Percentiles rank a stretch among this genome's conserved stretches.
Conservation (phyloP, 2,888 invertebrate genomes). For the Horisme vitalbata region DNA sequence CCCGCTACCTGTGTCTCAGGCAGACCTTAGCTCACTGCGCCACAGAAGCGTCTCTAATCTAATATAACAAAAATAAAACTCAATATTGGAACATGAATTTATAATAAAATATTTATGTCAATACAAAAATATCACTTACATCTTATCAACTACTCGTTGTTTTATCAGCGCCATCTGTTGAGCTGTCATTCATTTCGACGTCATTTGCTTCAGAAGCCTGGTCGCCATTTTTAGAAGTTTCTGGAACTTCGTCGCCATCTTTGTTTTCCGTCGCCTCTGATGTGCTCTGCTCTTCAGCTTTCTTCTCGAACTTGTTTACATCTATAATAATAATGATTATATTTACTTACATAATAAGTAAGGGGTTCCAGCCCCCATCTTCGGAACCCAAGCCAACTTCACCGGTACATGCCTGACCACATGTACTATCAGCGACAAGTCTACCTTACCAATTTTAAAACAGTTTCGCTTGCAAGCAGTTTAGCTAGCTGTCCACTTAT, state of each 20-base stretch:
- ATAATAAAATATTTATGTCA: conserved; percentile 5
- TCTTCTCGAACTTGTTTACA: conserved; percentile 88
- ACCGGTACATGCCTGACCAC: no score
- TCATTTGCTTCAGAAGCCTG: conserved; percentile 6
- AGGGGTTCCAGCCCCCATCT: no score
- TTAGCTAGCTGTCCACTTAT: no score
- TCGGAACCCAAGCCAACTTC: no score
- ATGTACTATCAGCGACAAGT: no score
- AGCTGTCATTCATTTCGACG: conserved; percentile 7
- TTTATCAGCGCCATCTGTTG: conserved; percentile 11
- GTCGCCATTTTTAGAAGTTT: conserved; percentile 8
- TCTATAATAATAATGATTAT: conserved; percentile 63
- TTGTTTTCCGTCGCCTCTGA: conserved; percentile 53
- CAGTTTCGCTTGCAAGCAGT: no score
- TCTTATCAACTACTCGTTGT: conserved; percentile 20
- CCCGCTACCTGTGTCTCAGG: no score
- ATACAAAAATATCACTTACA: conserved; percentile 25
- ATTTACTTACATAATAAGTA: neutral
- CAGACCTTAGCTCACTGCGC: no score
- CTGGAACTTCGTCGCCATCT: conserved; percentile 9
- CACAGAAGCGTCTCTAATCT: no score
- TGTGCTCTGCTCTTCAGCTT: conserved; percentile 57
- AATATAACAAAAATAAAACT: neutral
- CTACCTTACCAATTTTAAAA: no score
- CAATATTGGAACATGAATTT: neutral